Percentiles rank a stretch among this genome's conserved stretches.
Evolutionary conservation across 2,113 vertebrate species (phyloP).

Genomic region (Mionectes macconnelli): DNA sequence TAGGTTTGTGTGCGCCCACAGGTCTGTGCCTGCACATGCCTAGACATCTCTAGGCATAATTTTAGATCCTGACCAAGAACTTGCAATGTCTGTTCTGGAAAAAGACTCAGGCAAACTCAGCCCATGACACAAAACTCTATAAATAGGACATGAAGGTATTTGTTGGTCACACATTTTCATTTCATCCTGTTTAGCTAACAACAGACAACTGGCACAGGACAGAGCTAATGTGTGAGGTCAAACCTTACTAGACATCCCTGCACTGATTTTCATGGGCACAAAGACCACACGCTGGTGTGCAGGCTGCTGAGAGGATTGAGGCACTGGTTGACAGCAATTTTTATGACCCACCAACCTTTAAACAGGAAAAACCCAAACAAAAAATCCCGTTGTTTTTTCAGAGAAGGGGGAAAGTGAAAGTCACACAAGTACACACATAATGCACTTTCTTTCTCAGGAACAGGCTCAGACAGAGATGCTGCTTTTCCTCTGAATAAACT

Average conservation of each 20-base stretch:
- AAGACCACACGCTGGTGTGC: neutral
- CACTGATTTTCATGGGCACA: neutral
- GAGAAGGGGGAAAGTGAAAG: neutral
- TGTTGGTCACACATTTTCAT: neutral
- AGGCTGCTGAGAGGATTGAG: neutral
- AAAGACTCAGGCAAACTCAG: neutral
- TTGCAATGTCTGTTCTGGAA: neutral
- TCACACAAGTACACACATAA: neutral
- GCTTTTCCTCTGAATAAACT: neutral
- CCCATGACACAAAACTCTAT: neutral
- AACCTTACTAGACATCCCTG: neutral
- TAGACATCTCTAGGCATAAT: neutral
- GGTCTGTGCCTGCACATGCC: neutral
- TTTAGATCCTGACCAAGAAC: neutral
- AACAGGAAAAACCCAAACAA: neutral
- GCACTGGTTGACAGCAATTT: neutral
- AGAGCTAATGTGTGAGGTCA: neutral
- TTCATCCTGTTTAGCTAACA: neutral
- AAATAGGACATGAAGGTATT: neutral
- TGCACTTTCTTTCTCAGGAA: neutral
- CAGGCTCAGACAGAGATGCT: neutral
- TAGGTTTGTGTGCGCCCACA: neutral
- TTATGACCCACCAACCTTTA: neutral
- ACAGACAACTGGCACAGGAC: neutral
- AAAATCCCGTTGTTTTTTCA: accelerated